Percentiles rank a stretch among this genome's conserved stretches.
Conservation (phyloP, 1,140 invertebrate genomes). For the Oscheius sp. region DNA sequence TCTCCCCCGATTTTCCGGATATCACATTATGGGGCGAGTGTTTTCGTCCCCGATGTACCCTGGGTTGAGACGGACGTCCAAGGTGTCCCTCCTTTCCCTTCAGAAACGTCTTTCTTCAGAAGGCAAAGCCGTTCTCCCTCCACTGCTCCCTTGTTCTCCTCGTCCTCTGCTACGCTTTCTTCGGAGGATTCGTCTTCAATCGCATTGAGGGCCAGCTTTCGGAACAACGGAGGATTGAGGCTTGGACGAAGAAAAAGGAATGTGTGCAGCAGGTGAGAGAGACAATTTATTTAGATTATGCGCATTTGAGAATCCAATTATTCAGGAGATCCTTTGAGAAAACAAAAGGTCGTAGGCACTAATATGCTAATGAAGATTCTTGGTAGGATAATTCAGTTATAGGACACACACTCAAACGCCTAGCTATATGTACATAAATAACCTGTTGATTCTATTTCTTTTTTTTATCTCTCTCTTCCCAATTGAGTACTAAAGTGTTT, state of each 20-base stretch:
- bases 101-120: conserved; percentile 37
- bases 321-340: too few species aligned
- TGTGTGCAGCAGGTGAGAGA: conserved; percentile 50
- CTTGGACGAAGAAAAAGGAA: conserved; percentile 29
- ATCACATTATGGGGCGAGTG: neutral
- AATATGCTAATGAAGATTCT: too few species aligned
- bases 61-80: neutral
- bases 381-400: too few species aligned
- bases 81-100: too few species aligned
- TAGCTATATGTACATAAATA: too few species aligned
- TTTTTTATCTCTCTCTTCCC: too few species aligned
- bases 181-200: conserved; percentile 54
- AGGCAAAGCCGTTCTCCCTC: conserved; percentile 43
- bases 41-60: neutral
- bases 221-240: conserved; percentile 21
- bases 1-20: neutral
- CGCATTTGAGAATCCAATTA: too few species aligned
- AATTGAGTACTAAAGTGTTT: neutral
- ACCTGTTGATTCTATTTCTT: too few species aligned
- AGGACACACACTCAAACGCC: too few species aligned
- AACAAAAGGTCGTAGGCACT: too few species aligned
- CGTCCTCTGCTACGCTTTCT: conserved; percentile 52
- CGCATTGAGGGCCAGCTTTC: conserved; percentile 43
- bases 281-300: neutral
- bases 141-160: conserved; percentile 39